A percentile compares a stretch with the other conserved stretches of the same genome.
Evolutionary conservation across 2,113 vertebrate species (phyloP).

Genomic region (Pachyramphus minor): DNA sequence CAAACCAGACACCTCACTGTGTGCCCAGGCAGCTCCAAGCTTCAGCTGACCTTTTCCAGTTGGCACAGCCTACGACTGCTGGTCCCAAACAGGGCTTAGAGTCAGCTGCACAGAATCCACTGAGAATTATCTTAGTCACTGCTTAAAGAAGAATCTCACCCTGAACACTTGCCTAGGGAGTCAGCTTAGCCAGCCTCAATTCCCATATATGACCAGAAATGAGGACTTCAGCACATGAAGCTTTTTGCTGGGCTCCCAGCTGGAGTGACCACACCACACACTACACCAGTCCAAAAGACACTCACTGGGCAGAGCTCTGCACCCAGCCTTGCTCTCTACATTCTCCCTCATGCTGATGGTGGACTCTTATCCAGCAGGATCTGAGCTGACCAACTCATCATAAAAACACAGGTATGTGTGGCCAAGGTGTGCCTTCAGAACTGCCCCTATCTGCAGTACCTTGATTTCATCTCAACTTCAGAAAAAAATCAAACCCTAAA

Average conservation of each 20-base stretch:
- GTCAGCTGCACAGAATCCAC: background rate
- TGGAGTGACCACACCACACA: background rate
- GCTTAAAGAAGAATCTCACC: conserved; percentile 15
- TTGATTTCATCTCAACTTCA: background rate
- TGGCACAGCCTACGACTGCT: background rate
- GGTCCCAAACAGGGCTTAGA: conserved; percentile 18
- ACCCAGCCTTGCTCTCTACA: background rate
- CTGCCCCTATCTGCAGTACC: background rate
- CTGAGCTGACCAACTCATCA: background rate
- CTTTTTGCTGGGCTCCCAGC: background rate
- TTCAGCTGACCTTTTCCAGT: conserved; percentile 40
- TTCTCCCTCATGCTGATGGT: background rate
- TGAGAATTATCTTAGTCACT: conserved; percentile 18
- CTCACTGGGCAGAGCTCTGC: background rate
- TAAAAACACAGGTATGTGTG: background rate
- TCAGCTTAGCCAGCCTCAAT: background rate
- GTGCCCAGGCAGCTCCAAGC: background rate
- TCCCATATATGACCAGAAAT: conserved; percentile 46
- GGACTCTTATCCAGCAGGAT: background rate
- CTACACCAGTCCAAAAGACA: background rate
- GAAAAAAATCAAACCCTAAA: background rate
- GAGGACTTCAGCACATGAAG: background rate
- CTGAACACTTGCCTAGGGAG: conserved; percentile 2
- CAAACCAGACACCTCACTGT: background rate
- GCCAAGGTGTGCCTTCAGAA: background rate